A percentile compares a stretch with the other conserved stretches of the same genome.
These are phyloP conservation scores for Loripinus fragilis DNA, from an alignment of 2,888 invertebrate genomes.

Conservation along the genomic window DNA sequence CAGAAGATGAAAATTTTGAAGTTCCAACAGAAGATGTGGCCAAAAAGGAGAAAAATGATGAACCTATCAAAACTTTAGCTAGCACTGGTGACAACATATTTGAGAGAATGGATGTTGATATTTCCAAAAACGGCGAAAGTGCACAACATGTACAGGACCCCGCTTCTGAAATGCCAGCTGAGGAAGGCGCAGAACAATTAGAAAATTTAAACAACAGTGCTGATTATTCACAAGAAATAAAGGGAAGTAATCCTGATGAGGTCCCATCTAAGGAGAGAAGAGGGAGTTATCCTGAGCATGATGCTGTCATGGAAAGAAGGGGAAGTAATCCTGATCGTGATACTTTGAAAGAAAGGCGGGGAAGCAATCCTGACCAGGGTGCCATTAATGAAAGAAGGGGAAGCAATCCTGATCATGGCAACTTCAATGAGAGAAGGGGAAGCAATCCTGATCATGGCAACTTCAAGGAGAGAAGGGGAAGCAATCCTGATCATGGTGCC, in stretches of 20 bases:
- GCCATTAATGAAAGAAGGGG: neutral
- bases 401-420: neutral
- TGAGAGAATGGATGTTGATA: conserved; percentile 22
- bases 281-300: neutral
- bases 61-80: conserved; percentile 14
- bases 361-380: neutral
- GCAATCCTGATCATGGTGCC: neutral
- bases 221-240: conserved; percentile 28
- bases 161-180: neutral
- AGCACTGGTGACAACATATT: conserved; percentile 5
- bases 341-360: neutral
- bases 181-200: neutral
- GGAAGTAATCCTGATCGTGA: neutral
- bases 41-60: neutral
- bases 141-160: neutral
- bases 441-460: conserved; percentile 33
- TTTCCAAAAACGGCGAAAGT: neutral
- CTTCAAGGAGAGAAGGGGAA: neutral
- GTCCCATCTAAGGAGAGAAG: neutral
- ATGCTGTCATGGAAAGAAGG: neutral
- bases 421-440: conserved; percentile 34
- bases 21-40: conserved; percentile 8
- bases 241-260: conserved; percentile 46
- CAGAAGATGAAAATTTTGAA: conserved; percentile 15
- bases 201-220: neutral